A percentile compares a stretch with the other conserved stretches of the same genome.
These are phyloP conservation scores for Melanotaenia nigrans DNA, from an alignment of 2,797 vertebrate genomes.

Conservation along the genomic window DNA sequence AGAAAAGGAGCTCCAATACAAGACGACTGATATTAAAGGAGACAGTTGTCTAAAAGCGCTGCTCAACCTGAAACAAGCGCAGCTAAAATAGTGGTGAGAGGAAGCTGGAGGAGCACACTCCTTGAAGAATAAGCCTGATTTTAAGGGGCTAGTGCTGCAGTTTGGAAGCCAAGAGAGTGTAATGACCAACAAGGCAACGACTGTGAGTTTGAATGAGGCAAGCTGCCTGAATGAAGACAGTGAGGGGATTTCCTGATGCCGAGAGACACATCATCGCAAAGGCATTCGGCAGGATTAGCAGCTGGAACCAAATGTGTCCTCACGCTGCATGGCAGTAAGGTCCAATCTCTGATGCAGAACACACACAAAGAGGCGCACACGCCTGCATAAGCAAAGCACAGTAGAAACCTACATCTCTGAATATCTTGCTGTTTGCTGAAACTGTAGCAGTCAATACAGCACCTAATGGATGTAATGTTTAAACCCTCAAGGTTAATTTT, in stretches of 20 bases:
- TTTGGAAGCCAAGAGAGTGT: slow-evolving; percentile 26
- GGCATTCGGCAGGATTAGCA: slow-evolving; percentile 78
- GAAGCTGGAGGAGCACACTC: background rate
- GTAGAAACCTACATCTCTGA: background rate
- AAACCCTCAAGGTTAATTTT: slow-evolving; percentile 61
- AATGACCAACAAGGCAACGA: slow-evolving; percentile 15
- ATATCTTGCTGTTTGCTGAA: slow-evolving; percentile 30
- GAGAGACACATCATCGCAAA: slow-evolving; percentile 80
- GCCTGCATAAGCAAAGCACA: background rate
- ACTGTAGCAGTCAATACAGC: slow-evolving; percentile 44
- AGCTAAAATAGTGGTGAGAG: slow-evolving; percentile 4
- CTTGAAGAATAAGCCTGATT: slow-evolving; percentile 18
- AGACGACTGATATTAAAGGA: slow-evolving; percentile 27
- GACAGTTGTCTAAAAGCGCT: slow-evolving; percentile 2
- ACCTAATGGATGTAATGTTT: slow-evolving; percentile 50
- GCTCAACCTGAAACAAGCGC: slow-evolving; percentile 7
- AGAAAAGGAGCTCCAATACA: slow-evolving; percentile 33
- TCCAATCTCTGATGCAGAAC: slow-evolving; percentile 51
- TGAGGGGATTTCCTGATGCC: slow-evolving; percentile 82
- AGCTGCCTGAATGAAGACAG: slow-evolving; percentile 75
- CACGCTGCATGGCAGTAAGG: slow-evolving; percentile 52
- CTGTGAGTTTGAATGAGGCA: slow-evolving; percentile 40
- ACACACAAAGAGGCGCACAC: slow-evolving; percentile 18
- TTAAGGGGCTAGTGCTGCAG: slow-evolving; percentile 15
- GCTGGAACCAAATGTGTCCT: slow-evolving; percentile 74